Base-by-base conservation (phyloP, 2,113 vertebrate genomes). In the Cryptoleucopteryx plumbea region DNA sequence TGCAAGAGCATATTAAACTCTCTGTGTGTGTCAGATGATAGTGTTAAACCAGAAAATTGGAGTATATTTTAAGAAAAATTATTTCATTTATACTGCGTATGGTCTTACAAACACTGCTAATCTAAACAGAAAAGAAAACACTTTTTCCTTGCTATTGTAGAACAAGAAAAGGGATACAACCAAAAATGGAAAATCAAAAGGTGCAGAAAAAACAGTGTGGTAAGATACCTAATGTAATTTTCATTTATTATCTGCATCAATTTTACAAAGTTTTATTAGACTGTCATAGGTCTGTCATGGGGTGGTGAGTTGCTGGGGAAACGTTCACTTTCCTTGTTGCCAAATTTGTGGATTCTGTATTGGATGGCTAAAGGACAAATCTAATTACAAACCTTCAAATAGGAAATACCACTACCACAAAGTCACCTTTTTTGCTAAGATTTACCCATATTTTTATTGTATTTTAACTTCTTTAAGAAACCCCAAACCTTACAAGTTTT, bases 141-240 rank as follows among this genome's bases (percentile, higher is more conserved):
- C 7, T 34, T 94, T 93, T 97, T 91, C 8, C 15, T 97, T 98
- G 59, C n/a, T 62, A 36, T 62, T 96, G 40, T 91, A 97, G 91
- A 81, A 42, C 84, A 97, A 96, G 77, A 92, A 74, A 67, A 94
- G 65, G 21, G 73, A 82, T 79, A 74, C 13, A 92, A 59, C 20
- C 20, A 78, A 97, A 66, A 88, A 98, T 98, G 98, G 97, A 96
- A 95, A 85, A 17, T 93, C 85, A 89, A 71, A 81, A 94, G 17
- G 66, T 91, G 59, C 95, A 97, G 93, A 98, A 94, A 86, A 97
- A 65, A 11, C 97, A 96, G 29, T 98, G 98, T 97, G 95, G 98
- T 98, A 96, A 97, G 96, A 93, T 65, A 45, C 17, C 26, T 55
- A 38, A 20, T 73, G 31, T 62, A 47, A 72, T 38, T 94, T 96